A percentile compares a stretch with the other conserved stretches of the same genome.
Conservation (phyloP, 2,888 invertebrate genomes). For the Megastigmus dorsalis region DNA sequence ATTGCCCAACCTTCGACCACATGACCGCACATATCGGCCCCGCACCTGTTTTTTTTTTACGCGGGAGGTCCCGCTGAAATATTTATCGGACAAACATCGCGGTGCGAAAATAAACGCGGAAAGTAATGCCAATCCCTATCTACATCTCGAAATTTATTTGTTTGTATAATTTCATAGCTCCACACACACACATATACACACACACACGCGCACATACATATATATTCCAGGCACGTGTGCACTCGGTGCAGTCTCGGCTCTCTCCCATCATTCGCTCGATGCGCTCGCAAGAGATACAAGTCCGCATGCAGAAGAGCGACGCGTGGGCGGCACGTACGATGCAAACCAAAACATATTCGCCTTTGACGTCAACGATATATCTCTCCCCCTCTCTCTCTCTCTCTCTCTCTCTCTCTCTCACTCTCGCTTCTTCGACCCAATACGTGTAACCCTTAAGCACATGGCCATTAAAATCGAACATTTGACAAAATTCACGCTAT, state of each 20-base stretch:
- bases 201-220: not conserved
- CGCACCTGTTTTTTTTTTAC: no score
- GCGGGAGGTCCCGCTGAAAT: constrained; percentile 11
- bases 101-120: constrained; percentile 36
- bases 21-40: no score
- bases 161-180: constrained; percentile 28
- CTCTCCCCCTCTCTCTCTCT: no score
- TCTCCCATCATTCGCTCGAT: no score
- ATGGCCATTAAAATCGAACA: constrained; percentile 1
- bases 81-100: constrained; percentile 19
- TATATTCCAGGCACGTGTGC: no score
- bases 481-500: constrained; percentile 25
- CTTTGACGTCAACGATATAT: constrained; percentile 45
- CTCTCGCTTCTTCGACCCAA: no score
- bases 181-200: not conserved
- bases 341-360: constrained; percentile 39
- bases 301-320: no score
- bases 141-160: constrained; percentile 31
- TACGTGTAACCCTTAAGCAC: not conserved
- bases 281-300: no score
- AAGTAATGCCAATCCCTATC: not conserved
- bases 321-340: constrained; percentile 38
- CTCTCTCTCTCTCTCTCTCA: no score
- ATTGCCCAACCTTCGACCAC: no score
- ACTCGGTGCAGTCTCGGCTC: no score